Conservation (phyloP, 2,113 vertebrate genomes). For the Podarcis raffonei region DNA sequence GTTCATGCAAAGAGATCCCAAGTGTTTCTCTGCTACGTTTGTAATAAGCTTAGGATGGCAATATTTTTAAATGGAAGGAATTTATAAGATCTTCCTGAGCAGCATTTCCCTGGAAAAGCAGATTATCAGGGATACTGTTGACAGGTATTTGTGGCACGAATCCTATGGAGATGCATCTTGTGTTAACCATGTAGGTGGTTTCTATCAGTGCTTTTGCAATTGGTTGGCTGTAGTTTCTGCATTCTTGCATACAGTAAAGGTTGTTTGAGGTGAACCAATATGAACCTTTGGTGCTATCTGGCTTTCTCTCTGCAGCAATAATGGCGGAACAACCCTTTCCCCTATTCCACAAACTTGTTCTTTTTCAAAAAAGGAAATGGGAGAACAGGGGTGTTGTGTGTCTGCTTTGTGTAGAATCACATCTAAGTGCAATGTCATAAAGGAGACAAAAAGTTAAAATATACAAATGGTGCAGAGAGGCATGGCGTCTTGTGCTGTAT, state of each 20-base stretch:
- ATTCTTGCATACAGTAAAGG: not conserved
- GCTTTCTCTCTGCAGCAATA: not conserved
- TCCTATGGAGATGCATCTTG: not conserved
- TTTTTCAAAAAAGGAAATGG: not conserved
- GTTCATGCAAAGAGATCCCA: slow-evolving; percentile 39
- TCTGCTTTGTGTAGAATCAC: not conserved
- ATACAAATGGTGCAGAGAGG: not conserved
- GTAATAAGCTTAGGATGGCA: slow-evolving; percentile 35
- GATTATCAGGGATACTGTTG: not conserved
- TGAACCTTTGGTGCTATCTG: not conserved
- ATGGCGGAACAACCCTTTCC: not conserved
- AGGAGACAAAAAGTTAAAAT: not conserved
- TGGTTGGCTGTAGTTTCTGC: not conserved
- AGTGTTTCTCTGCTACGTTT: slow-evolving; percentile 52
- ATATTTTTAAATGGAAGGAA: slow-evolving; percentile 32
- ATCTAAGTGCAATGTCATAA: not conserved
- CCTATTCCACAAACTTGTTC: not conserved
- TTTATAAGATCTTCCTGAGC: slow-evolving; percentile 41
- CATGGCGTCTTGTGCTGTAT: not conserved
- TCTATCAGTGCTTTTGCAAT: not conserved
- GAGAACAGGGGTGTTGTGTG: not conserved
- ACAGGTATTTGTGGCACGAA: not conserved
- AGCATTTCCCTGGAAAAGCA: not conserved
- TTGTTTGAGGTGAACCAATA: not conserved
- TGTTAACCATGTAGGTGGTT: not conserved